These are phyloP conservation scores for Actinopyga echinites DNA, from an alignment of 53 echinoderm and acorn worm genomes.

Conservation along the genomic window DNA sequence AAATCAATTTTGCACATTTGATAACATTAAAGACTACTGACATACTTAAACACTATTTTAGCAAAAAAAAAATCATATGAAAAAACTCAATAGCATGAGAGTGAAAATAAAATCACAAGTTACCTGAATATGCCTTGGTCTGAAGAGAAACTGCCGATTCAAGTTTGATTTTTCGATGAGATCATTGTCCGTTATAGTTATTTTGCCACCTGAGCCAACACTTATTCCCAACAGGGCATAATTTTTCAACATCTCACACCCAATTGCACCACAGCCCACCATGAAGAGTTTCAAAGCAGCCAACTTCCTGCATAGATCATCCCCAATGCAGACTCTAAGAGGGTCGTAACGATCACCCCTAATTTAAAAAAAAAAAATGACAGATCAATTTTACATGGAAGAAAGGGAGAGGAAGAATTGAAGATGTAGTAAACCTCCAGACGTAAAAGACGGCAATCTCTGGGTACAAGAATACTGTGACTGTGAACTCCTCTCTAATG, in stretches of 20 bases:
- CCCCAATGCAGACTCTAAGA: constrained; percentile 76
- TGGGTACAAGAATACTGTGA: no score
- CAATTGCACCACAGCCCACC: constrained; percentile 97
- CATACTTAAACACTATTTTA: background rate
- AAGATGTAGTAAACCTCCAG: background rate
- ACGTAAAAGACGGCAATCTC: background rate
- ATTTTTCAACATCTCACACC: constrained; percentile 98
- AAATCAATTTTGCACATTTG: no score
- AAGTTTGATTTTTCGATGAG: constrained; percentile 97
- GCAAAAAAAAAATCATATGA: background rate
- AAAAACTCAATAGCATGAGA: background rate
- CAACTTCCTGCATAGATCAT: constrained; percentile 58
- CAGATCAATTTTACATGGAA: background rate
- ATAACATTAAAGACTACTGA: background rate
- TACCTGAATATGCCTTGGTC: constrained; percentile 98
- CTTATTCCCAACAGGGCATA: constrained; percentile 90
- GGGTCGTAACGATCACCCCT: constrained; percentile 90
- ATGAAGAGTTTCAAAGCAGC: constrained; percentile 81
- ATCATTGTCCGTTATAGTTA: constrained; percentile 94
- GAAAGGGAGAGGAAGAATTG: background rate
- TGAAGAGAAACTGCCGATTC: constrained; percentile 96
- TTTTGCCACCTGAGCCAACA: constrained; percentile 59
- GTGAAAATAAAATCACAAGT: background rate
- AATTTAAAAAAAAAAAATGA: constrained; percentile 20
- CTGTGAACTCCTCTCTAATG: no score